Percentiles rank a stretch among this genome's conserved stretches.
phyloP scores from a whole-genome alignment of 2,113 vertebrate genomes.

The Marmota flaviventris region DNA sequence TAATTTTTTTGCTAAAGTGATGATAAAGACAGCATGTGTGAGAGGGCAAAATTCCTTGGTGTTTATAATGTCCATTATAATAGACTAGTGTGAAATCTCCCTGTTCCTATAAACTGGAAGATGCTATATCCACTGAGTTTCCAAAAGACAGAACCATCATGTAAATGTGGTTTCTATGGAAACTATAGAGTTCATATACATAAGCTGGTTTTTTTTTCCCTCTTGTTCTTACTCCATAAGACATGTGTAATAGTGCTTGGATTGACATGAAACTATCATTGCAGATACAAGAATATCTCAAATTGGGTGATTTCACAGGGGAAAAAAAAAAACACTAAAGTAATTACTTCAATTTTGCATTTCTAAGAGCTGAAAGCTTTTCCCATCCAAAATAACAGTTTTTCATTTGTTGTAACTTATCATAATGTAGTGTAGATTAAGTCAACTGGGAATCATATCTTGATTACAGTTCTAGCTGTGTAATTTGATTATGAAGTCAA shows the following conservation, averaged over 20 bases:
- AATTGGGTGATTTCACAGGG: background rate
- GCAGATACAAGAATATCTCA: background rate
- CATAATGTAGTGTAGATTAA: background rate
- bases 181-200: constrained; percentile 26
- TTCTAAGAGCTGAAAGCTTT: constrained; percentile 33
- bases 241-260: background rate
- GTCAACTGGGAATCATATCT: background rate
- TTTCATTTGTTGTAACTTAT: constrained; percentile 44
- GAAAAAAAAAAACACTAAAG: background rate
- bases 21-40: background rate
- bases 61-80: constrained; percentile 36
- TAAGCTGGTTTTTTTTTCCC: background rate
- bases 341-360: constrained; percentile 31
- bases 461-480: constrained; percentile 17
- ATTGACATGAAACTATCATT: background rate
- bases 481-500: constrained; percentile 37
- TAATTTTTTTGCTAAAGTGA: background rate
- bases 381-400: background rate
- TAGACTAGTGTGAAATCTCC: constrained; percentile 15
- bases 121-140: background rate
- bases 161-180: background rate
- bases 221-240: constrained; percentile 2
- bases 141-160: background rate
- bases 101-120: constrained; percentile 6
- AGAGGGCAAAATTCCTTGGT: constrained; percentile 37